Base-by-base conservation (phyloP, 1,140 invertebrate species). In the Drosophila willistoni region DNA sequence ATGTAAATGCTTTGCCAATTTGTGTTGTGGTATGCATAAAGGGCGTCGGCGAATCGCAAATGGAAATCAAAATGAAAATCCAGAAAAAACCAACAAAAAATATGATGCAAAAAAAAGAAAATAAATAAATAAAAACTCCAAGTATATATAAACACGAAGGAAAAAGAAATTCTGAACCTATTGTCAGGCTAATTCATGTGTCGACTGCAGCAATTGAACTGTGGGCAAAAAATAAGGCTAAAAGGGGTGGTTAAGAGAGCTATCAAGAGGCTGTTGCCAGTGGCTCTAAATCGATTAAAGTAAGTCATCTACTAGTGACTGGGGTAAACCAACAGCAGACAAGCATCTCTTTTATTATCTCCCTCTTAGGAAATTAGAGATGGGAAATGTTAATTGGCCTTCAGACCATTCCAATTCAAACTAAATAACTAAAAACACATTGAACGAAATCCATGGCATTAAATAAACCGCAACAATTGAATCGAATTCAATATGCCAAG, bases 101-200 rank as follows among this genome's bases (percentile, higher is more conserved):
- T 64, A 39, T 2, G 44, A 3, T 17, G 22, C 1, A n/a, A 42
- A 44, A 62, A 68, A 62, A 68, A 25, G 57, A 17, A 61, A 42
- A 25, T 0, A 44, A 62, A 68, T 56, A 68, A 25, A 64, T 17
- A 54, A 42, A 25, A 3, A 51, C 44, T 3, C 44, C 17, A 19
- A 51, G 44, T 25, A 25, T 19, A 47, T 10, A 47, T 14, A 73
- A 29, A 19, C 57, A 68, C 19, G 22, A 25, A 25, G 41, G 61
- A 78, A 61, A 69, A 54, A 29, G 64, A 73, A 78, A 36, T 67
- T 56, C 41, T 73, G 55, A 55, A 55, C 63, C 63, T 56, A 89
- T 87, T 87, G 85, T 87, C 71, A 71, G 77, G 85, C 84, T 87
- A 87, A 87, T 89, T 87, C 84, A 89, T 87, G 84, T 87, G 84